phyloP scores from a whole-genome alignment of 2,113 vertebrate species.

The Cyphotilapia sp. region DNA sequence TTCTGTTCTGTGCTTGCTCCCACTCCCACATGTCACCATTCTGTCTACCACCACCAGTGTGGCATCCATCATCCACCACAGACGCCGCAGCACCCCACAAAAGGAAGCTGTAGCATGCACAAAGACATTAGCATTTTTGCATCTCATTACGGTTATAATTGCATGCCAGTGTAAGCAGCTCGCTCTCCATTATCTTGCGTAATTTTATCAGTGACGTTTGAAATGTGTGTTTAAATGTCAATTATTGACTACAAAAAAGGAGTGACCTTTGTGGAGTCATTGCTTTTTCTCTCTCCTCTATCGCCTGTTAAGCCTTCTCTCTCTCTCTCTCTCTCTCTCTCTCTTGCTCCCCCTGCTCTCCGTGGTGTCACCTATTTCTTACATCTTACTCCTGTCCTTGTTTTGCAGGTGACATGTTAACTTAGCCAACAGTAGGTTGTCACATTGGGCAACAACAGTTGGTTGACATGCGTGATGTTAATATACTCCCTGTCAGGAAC shows the following conservation, averaged over 20 bases:
- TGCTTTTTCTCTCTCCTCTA: conserved; percentile 33
- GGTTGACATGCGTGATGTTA: conserved; percentile 1
- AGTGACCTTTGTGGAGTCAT: conserved; percentile 88
- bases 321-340: not conserved
- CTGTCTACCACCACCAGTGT: conserved; percentile 75
- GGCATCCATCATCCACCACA: conserved; percentile 86
- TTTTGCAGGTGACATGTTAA: not conserved
- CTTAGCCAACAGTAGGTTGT: not conserved
- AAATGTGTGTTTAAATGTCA: conserved; percentile 98
- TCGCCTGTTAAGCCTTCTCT: conserved; percentile 4
- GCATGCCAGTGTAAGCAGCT: conserved; percentile 83
- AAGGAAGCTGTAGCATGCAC: conserved; percentile 80
- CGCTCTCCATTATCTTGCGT: conserved; percentile 82
- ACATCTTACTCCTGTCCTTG: not conserved
- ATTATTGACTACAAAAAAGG: conserved; percentile 88
- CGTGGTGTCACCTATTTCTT: not conserved
- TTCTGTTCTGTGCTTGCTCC: conserved; percentile 71
- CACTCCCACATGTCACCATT: conserved; percentile 77
- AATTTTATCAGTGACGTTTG: conserved; percentile 88
- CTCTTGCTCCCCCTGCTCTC: conserved; percentile 15
- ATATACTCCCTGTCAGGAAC: conserved; percentile 29
- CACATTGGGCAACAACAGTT: conserved; percentile 9
- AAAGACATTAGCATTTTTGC: conserved; percentile 97
- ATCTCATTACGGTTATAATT: conserved; percentile 96
- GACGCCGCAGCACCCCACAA: conserved; percentile 81